Evolutionary conservation across 1,140 invertebrate genomes (phyloP).

Genomic region (Lucilia cuprina): DNA sequence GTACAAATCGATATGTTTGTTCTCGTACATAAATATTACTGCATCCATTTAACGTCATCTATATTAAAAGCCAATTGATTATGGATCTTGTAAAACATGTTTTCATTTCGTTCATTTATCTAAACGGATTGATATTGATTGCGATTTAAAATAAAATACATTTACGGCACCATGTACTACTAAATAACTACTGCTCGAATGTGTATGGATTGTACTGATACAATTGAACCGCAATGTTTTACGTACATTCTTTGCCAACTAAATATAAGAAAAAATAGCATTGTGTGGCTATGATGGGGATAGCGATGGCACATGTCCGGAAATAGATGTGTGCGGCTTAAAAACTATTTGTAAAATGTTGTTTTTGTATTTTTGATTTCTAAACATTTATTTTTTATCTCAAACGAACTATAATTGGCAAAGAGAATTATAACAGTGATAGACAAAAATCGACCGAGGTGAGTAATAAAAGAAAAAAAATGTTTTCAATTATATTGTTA

Average conservation of each 20-base stretch:
- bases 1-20: background rate
- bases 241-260: background rate
- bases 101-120: slow-evolving; percentile 30
- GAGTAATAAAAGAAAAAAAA: too few relatives aligned
- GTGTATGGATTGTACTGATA: too few relatives aligned
- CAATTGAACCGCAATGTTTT: background rate
- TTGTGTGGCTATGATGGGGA: background rate
- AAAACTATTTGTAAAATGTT: slow-evolving; percentile 26
- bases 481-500: too few relatives aligned
- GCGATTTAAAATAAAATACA: slow-evolving; percentile 2
- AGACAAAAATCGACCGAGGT: too few relatives aligned
- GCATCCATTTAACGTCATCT: slow-evolving; percentile 33
- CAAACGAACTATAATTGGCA: background rate
- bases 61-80: slow-evolving; percentile 37
- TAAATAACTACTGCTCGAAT: background rate
- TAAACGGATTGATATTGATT: slow-evolving; percentile 8
- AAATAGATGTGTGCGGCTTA: slow-evolving; percentile 21
- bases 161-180: background rate
- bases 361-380: slow-evolving; percentile 5
- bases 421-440: too few relatives aligned
- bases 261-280: slow-evolving; percentile 1
- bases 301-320: slow-evolving; percentile 19
- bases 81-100: slow-evolving; percentile 34
- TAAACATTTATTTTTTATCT: background rate
- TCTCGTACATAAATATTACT: slow-evolving; percentile 23